A percentile compares a stretch with the other conserved stretches of the same genome.
Evolutionary conservation across 2,113 vertebrate species (phyloP).

Genomic region (Chaenocephalus aceratus): DNA sequence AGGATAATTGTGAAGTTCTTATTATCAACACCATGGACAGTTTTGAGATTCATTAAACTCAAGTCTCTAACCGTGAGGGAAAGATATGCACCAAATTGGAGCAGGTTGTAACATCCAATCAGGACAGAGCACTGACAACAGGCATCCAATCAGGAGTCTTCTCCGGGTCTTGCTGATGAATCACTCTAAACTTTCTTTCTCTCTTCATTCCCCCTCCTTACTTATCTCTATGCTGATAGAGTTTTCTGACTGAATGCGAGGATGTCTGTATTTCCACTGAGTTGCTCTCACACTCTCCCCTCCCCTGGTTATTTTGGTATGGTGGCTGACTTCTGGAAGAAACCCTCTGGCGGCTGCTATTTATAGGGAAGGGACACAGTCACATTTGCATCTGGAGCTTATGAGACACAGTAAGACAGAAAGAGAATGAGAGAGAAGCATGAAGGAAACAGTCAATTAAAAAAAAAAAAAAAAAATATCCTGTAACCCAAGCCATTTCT

Average conservation of each 20-base stretch:
- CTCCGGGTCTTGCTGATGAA: slow-evolving; percentile 68
- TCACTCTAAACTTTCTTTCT: slow-evolving; percentile 64
- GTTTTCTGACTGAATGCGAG: slow-evolving; percentile 65
- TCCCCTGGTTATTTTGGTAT: slow-evolving; percentile 75
- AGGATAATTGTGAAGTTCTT: slow-evolving; percentile 69
- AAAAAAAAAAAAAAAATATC: slow-evolving; percentile 65
- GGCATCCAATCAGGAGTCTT: slow-evolving; percentile 62
- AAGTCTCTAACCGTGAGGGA: slow-evolving; percentile 62
- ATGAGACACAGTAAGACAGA: slow-evolving; percentile 59
- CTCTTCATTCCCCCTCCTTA: slow-evolving; percentile 29
- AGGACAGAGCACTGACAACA: slow-evolving; percentile 23
- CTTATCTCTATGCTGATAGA: slow-evolving; percentile 74
- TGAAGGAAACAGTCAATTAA: slow-evolving; percentile 67
- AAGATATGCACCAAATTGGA: slow-evolving; percentile 69
- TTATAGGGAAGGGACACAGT: slow-evolving; percentile 78
- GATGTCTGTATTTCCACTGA: slow-evolving; percentile 59
- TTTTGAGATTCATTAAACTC: slow-evolving; percentile 72
- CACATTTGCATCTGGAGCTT: slow-evolving; percentile 81
- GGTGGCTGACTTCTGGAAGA: slow-evolving; percentile 76
- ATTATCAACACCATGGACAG: slow-evolving; percentile 64
- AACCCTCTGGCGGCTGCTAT: slow-evolving; percentile 80
- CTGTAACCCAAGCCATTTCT: slow-evolving; percentile 59
- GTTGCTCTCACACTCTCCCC: slow-evolving; percentile 60
- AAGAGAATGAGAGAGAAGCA: slow-evolving; percentile 57
- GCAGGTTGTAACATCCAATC: slow-evolving; percentile 66